Evolutionary conservation across 1,140 invertebrate genomes (phyloP).

Genomic region (Hormaphis cornu): DNA sequence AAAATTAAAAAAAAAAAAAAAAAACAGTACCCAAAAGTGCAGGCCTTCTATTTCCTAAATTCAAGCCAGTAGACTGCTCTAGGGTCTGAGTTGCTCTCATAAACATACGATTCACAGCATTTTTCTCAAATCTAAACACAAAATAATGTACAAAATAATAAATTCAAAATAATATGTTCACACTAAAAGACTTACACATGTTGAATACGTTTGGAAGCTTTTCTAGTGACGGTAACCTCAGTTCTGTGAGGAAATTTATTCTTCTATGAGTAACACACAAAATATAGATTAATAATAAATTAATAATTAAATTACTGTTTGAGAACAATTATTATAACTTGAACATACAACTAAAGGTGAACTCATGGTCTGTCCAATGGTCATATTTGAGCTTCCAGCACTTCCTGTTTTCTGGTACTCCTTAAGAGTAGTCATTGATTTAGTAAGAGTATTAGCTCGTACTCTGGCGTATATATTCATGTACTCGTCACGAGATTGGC

Average conservation of each 20-base stretch:
- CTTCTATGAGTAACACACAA: constrained; percentile 42
- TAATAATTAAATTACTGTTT: background rate
- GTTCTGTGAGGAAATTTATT: constrained; percentile 46
- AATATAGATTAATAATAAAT: background rate
- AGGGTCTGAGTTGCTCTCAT: constrained; percentile 72
- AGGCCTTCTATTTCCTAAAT: constrained; percentile 48
- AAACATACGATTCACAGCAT: constrained; percentile 77
- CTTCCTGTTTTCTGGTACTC: constrained; percentile 72
- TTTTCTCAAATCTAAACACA: constrained; percentile 54
- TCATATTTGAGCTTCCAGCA: constrained; percentile 34
- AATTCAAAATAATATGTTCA: background rate
- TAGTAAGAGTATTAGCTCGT: constrained; percentile 62
- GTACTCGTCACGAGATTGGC: constrained; percentile 67
- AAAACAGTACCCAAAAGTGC: constrained; percentile 35
- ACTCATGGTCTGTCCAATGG: constrained; percentile 38
- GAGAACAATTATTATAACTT: background rate
- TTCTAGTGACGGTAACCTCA: constrained; percentile 48
- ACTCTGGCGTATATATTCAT: constrained; percentile 70
- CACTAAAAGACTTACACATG: constrained; percentile 48
- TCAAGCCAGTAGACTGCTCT: constrained; percentile 61
- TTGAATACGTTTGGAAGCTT: constrained; percentile 50
- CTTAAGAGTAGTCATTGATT: constrained; percentile 64
- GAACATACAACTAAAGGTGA: constrained; percentile 40
- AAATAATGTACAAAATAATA: constrained; percentile 6
- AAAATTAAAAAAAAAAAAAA: background rate